A percentile compares a stretch with the other conserved stretches of the same genome.
phyloP scores from a whole-genome alignment of 2,888 invertebrate genomes.

The Noctuana brunneofusca region DNA sequence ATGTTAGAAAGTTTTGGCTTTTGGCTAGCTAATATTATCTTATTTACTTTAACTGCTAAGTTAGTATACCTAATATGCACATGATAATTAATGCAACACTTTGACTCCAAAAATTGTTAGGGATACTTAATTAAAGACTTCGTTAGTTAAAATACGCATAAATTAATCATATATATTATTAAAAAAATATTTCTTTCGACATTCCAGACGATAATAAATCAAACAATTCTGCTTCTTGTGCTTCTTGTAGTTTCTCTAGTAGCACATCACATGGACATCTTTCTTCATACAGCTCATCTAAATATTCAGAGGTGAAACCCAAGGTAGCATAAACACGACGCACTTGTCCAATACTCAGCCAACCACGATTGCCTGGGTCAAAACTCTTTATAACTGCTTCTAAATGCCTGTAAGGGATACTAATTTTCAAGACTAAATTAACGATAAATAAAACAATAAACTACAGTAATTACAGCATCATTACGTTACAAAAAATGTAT shows the following conservation, averaged over 20 bases:
- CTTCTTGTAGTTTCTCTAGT: conserved; percentile 47
- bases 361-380: conserved; percentile 70
- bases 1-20: too few relatives aligned
- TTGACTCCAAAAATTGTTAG: too few relatives aligned
- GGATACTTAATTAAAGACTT: background rate
- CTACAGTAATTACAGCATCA: too few relatives aligned
- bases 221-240: conserved; percentile 57
- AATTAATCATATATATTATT: background rate
- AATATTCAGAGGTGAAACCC: conserved; percentile 51
- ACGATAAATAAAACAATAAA: background rate
- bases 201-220: conserved; percentile 27
- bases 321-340: conserved; percentile 60
- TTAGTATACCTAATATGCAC: too few relatives aligned
- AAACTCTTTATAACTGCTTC: conserved; percentile 60
- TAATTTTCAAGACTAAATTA: background rate
- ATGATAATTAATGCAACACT: too few relatives aligned
- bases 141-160: background rate
- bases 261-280: conserved; percentile 51
- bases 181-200: background rate
- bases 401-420: conserved; percentile 30
- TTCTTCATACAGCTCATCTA: conserved; percentile 48
- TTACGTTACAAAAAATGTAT: too few relatives aligned
- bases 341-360: conserved; percentile 67
- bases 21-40: too few relatives aligned
- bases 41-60: too few relatives aligned